phyloP scores from a whole-genome alignment of 2,888 invertebrate genomes.

The Andrena chrysosceles region DNA sequence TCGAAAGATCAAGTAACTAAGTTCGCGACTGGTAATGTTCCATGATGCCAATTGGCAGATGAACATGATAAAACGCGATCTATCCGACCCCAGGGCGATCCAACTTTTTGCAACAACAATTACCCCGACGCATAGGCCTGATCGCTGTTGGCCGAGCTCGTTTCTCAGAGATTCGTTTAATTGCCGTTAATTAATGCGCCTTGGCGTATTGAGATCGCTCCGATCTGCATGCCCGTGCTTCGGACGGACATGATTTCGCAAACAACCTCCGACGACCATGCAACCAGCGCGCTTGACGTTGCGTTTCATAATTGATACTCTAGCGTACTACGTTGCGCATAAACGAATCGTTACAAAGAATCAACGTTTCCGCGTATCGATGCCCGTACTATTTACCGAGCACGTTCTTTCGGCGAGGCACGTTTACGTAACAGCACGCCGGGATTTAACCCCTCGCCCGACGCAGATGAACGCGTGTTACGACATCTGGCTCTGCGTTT shows the following conservation, averaged over 20 bases:
- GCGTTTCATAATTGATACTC: conserved; percentile 33
- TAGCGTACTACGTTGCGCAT: conserved; percentile 6
- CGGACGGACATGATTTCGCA: conserved; percentile 23
- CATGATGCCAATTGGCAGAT: conserved; percentile 25
- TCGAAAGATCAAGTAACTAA: conserved; percentile 14
- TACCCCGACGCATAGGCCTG: conserved; percentile 29
- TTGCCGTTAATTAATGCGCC: conserved; percentile 48
- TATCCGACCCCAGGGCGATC: conserved; percentile 15
- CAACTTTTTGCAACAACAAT: conserved; percentile 37
- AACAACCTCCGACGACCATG: not conserved
- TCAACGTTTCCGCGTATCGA: conserved; percentile 57
- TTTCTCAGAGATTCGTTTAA: conserved; percentile 45
- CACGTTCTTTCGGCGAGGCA: not conserved
- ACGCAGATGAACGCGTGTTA: conserved; percentile 51
- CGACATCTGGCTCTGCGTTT: conserved; percentile 47
- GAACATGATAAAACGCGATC: conserved; percentile 15
- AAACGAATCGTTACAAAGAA: conserved; percentile 25
- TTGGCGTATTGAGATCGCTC: conserved; percentile 26
- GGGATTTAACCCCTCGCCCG: conserved; percentile 50
- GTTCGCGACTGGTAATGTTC: not conserved
- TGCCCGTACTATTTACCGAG: not conserved
- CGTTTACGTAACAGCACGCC: conserved; percentile 50
- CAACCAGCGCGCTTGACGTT: not conserved
- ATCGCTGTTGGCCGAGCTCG: conserved; percentile 1
- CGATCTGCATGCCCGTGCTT: conserved; percentile 33